Evolutionary conservation across 2,113 vertebrate genomes (phyloP), one percentile per base, ranked within the genome.

Genomic region (Rana temporaria): DNA sequence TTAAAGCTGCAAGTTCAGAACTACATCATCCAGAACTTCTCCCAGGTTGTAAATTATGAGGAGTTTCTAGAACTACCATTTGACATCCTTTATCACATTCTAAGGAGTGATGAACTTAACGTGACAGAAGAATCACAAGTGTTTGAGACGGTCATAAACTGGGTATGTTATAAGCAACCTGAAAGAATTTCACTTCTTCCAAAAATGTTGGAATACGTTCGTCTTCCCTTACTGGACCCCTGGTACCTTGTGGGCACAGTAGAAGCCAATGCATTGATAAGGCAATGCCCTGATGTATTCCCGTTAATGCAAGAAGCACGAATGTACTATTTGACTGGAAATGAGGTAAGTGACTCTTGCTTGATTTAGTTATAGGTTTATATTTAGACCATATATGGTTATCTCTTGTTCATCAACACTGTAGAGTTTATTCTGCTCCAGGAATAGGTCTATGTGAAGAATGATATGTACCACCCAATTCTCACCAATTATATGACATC

Each of bases 181-280:
- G 94, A 97, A n/a, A 90, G 97, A 12, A 68, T 86, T 64, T 88
- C 91, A 0, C 85, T 93, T 22, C 89, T 99, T 64, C 92, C 94
- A 0, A 87, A 85, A 0, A 59, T 99, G 82, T 93, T 99, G 0
- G 89, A 93, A 75, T 90, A 94, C 0, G 94, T 99, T 56, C 95
- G 97, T 0, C 87, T 99, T 83, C 97, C 98, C 0, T 90, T 99
- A 75, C 77, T 99, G 89, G 97, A 98, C 85, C 96, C 96, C 0
- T 96, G 97, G 86, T 99, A 96, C 87, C 97, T 99, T 2, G 96
- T 99, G 76, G 96, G 98, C 69, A 95, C 88, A 12, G 98, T 98
- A 63, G 98, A 99, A 90, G 92, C 95, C 0, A 94, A 98, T 55
- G 90, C 94, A 64, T 89, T 99, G 78, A 95, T 99, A 84, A 93